Percentiles rank a stretch among this genome's conserved stretches.
These are phyloP conservation scores for Acrobasis suavella DNA, from an alignment of 2,888 invertebrate species.

Conservation along the genomic window DNA sequence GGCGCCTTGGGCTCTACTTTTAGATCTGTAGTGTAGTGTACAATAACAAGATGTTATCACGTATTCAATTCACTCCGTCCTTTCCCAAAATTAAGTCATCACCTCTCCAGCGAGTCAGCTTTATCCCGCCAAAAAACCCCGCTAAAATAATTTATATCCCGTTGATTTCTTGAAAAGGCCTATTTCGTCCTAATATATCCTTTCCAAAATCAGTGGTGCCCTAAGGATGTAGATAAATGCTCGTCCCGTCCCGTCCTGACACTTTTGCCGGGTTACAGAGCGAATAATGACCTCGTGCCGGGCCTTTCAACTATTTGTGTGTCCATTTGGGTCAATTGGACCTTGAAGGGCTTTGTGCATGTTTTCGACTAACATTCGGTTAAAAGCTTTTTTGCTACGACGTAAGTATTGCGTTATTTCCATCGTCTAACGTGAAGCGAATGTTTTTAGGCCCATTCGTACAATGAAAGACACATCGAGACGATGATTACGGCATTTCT, in stretches of 20 bases:
- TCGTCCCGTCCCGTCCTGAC: conserved; percentile 68
- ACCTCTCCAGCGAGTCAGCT: conserved; percentile 2
- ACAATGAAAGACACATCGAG: conserved; percentile 19
- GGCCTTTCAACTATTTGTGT: conserved; percentile 76
- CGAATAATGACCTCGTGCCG: conserved; percentile 75
- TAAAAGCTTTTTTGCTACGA: conserved; percentile 70
- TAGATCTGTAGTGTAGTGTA: no score
- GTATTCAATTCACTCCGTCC: no score
- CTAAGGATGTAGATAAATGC: conserved; percentile 78
- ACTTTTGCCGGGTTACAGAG: conserved; percentile 70
- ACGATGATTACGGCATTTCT: conserved; percentile 2
- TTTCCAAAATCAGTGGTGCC: conserved; percentile 72
- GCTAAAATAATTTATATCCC: conserved; percentile 61
- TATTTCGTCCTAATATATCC: conserved; percentile 64
- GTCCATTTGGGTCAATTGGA: conserved; percentile 80
- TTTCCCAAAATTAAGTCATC: neutral
- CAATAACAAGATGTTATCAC: no score
- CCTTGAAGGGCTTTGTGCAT: conserved; percentile 70
- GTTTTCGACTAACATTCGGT: conserved; percentile 60
- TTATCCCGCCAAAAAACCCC: conserved; percentile 21
- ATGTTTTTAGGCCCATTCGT: conserved; percentile 2
- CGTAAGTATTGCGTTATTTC: conserved; percentile 47
- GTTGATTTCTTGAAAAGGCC: conserved; percentile 68
- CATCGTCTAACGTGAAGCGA: conserved; percentile 6
- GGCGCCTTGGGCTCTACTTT: no score